Evolutionary conservation across 2,797 vertebrate species (phyloP), one percentile per base, ranked within the genome.

Genomic region (Macropus fuliginosus): DNA sequence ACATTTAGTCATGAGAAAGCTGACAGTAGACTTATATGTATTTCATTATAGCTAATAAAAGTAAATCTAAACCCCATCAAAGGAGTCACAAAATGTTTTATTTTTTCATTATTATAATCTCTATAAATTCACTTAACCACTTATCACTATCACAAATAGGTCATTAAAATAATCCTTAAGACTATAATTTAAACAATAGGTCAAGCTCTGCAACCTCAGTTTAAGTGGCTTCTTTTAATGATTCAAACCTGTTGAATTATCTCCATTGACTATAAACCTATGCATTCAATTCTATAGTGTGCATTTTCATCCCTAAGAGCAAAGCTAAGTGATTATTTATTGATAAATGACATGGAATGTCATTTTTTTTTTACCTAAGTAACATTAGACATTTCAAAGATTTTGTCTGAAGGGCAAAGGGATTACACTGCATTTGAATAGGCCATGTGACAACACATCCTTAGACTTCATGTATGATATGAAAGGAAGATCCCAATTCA

Each of bases 191-290:
- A 90, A 55, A 55, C 31, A 16, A 55, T 55, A 54, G 90, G 31
- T 29, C 54, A 92, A 54, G 57, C n/a, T 95, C 46, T 50, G 94
- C 21, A 57, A 92, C 94, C 55, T 92, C n/a, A 91, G 34, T 92
- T 94, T 54, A 55, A 91, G 54, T 91, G 18, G 29, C 54, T 91
- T 91, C 21, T 66, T 74, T 54, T 55, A 91, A 91, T 91, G 54
- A 5, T 91, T 55, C 91, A 96, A 97, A 97, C 97, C 96, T 98
- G 97, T 97, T 97, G 97, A 97, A 95, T 95, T 96, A 57, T 96
- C 96, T 97, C 91, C 93, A 95, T 9, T 92, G 93, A 94, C 96
- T 97, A 56, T 54, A 91, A 97, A 27, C 92, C 94, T 74, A 54
- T 62, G n/a, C 91, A 95, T 91, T 94, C 93, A 91, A 55, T 94